Evolutionary conservation across 1,140 invertebrate species (phyloP).

Genomic region (Ectropis grisescens): DNA sequence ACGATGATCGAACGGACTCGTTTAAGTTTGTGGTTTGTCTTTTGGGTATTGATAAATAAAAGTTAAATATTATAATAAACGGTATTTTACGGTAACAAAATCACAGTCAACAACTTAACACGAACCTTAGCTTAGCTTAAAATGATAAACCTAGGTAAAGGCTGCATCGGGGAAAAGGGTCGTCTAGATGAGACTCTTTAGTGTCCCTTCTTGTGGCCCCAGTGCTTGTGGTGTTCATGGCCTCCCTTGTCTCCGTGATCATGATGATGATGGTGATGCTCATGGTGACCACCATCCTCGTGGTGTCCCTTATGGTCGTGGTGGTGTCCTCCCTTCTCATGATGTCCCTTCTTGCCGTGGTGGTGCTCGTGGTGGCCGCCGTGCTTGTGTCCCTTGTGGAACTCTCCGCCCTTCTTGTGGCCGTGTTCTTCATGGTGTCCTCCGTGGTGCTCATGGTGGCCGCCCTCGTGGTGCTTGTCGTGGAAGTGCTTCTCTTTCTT

Average conservation of each 20-base stretch:
- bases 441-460: constrained; percentile 76
- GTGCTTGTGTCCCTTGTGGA: constrained; percentile 78
- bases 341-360: constrained; percentile 78
- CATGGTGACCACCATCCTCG: constrained; percentile 71
- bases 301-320: constrained; percentile 58
- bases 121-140: constrained; percentile 25
- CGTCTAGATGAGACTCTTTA: constrained; percentile 27
- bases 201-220: constrained; percentile 70
- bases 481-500: constrained; percentile 74
- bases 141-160: constrained; percentile 32
- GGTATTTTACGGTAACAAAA: constrained; percentile 18
- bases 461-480: constrained; percentile 80
- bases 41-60: too few relatives aligned
- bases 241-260: constrained; percentile 76
- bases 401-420: constrained; percentile 75
- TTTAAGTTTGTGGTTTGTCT: too few relatives aligned
- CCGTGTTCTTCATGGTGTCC: constrained; percentile 76
- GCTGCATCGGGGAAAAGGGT: constrained; percentile 1
- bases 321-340: constrained; percentile 74
- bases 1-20: too few relatives aligned
- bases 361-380: constrained; percentile 76
- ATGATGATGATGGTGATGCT: constrained; percentile 73
- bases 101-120: constrained; percentile 44
- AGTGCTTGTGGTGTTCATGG: constrained; percentile 66
- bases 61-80: too few relatives aligned